Conservation (phyloP, 2,113 vertebrate species). For the Anarrhichthys ocellatus region DNA sequence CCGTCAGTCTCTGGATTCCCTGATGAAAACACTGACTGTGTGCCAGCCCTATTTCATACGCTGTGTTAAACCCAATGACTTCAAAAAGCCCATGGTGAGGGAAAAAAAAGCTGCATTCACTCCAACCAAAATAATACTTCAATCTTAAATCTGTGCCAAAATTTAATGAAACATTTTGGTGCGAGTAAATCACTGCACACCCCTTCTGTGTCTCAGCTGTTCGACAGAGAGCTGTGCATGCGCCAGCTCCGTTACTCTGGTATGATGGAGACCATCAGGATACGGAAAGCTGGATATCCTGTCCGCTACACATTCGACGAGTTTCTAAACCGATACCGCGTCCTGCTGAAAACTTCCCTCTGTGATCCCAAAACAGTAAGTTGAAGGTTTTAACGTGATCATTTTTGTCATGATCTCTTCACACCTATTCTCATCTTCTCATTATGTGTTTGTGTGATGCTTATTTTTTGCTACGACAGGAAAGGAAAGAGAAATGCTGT, state of each 20-base stretch:
- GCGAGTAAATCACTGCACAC: not conserved
- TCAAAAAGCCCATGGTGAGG: slow-evolving; percentile 98
- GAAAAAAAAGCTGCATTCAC: slow-evolving; percentile 20
- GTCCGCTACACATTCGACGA: slow-evolving; percentile 92
- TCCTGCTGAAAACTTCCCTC: slow-evolving; percentile 81
- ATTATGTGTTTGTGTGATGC: not conserved
- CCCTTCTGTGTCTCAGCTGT: slow-evolving; percentile 82
- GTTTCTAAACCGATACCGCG: slow-evolving; percentile 88
- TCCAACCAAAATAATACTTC: not conserved
- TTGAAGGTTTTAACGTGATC: not conserved
- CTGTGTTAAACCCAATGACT: slow-evolving; percentile 97
- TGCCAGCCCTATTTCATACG: slow-evolving; percentile 97
- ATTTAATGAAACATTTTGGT: not conserved
- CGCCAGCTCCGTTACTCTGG: slow-evolving; percentile 94
- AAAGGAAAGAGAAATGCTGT: slow-evolving; percentile 82
- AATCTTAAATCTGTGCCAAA: not conserved
- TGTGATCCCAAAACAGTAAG: slow-evolving; percentile 82
- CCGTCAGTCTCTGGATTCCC: slow-evolving; percentile 93
- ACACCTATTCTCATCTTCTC: not conserved
- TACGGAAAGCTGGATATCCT: slow-evolving; percentile 93
- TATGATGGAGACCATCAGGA: slow-evolving; percentile 96
- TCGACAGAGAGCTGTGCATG: slow-evolving; percentile 93
- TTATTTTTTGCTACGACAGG: slow-evolving; percentile 70
- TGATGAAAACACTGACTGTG: slow-evolving; percentile 92
- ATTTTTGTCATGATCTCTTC: not conserved